A percentile compares a stretch with the other conserved stretches of the same genome.
Evolutionary conservation across 2,113 vertebrate species (phyloP).

Genomic region (Notechis scutatus): DNA sequence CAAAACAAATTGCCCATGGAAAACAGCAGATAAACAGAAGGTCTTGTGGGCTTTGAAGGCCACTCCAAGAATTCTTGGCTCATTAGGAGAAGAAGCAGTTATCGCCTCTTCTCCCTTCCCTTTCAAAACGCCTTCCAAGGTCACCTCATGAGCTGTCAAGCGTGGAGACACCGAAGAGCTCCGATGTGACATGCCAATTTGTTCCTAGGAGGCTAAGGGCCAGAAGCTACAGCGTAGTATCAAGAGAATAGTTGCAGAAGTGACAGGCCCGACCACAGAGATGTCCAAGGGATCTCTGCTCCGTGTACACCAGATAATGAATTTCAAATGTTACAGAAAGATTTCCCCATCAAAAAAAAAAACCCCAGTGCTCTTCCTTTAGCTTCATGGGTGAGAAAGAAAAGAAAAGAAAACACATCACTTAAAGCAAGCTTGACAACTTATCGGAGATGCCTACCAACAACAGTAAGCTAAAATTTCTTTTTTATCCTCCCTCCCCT

Average conservation of each 20-base stretch:
- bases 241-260: not conserved
- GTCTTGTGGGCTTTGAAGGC: not conserved
- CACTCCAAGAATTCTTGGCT: not conserved
- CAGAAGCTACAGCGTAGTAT: not conserved
- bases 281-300: not conserved
- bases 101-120: not conserved
- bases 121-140: conserved; percentile 50
- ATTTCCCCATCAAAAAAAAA: not conserved
- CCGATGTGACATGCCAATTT: conserved; percentile 26
- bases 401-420: accelerated
- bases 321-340: not conserved
- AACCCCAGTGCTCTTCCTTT: not conserved
- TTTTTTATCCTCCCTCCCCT: not conserved
- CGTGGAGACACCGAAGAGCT: conserved; percentile 27
- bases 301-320: not conserved
- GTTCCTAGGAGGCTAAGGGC: conserved; percentile 16
- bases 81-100: conserved; percentile 13
- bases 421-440: not conserved
- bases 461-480: not conserved
- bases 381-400: not conserved
- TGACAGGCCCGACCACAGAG: accelerated
- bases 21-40: not conserved
- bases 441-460: not conserved
- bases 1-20: not conserved
- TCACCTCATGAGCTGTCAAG: conserved; percentile 31